phyloP scores from a whole-genome alignment of 1,140 invertebrate species.

The Drosophila orosa region DNA sequence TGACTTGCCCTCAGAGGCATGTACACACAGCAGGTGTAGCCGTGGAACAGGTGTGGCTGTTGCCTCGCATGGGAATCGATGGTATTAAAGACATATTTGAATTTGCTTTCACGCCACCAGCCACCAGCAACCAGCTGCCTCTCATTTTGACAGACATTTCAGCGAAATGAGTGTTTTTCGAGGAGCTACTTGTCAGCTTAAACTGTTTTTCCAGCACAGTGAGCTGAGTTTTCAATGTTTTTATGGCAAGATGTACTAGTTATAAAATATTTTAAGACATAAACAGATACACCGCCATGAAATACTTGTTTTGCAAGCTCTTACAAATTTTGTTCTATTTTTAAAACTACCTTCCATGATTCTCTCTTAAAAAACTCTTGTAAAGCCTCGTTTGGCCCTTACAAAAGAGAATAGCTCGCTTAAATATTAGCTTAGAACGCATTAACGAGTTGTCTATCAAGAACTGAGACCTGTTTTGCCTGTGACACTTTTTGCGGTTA shows the following conservation, averaged over 20 bases:
- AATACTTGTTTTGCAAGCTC: background rate
- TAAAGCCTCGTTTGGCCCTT: too few species aligned
- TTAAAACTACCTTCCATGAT: background rate
- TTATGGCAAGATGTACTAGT: background rate
- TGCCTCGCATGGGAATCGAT: slow-evolving; percentile 14
- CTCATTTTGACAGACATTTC: slow-evolving; percentile 4
- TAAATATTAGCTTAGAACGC: background rate
- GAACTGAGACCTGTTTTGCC: background rate
- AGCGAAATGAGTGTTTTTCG: background rate
- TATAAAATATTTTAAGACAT: background rate
- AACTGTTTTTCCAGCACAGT: background rate
- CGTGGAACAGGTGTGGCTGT: slow-evolving; percentile 3
- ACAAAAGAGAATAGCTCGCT: background rate
- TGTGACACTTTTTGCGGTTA: background rate
- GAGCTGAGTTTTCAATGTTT: background rate
- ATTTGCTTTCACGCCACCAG: slow-evolving; percentile 19
- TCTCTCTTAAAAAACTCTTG: background rate
- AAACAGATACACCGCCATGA: background rate
- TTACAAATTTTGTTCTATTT: background rate
- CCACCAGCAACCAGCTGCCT: background rate
- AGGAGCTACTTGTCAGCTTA: slow-evolving; percentile 2
- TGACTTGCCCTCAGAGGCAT: slow-evolving; percentile 17
- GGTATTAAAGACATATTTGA: slow-evolving; percentile 41
- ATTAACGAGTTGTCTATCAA: background rate
- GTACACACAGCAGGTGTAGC: slow-evolving; percentile 16